Conservation (phyloP, 2,797 vertebrate species). For the Acomys russatus region DNA sequence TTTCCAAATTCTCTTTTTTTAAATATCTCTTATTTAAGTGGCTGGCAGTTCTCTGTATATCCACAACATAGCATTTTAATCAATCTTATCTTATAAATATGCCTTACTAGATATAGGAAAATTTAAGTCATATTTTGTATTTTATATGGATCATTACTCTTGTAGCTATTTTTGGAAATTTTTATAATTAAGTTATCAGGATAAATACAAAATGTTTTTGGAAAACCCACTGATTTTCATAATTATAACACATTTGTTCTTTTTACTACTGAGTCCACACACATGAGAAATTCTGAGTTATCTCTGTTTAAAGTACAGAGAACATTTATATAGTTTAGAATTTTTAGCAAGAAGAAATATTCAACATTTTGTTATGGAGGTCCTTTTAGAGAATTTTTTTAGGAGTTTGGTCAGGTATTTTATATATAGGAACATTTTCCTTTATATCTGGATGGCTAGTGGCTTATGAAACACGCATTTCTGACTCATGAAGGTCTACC, state of each 20-base stretch:
- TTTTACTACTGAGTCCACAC: neutral
- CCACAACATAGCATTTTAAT: neutral
- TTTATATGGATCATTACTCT: constrained; percentile 11
- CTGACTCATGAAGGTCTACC: fast-evolving
- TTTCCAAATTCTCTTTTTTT: neutral
- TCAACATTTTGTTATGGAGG: neutral
- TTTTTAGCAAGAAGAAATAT: neutral
- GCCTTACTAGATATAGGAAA: neutral
- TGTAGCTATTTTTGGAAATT: neutral
- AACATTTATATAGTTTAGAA: neutral
- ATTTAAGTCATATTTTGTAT: neutral
- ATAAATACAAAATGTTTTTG: neutral
- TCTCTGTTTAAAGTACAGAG: neutral
- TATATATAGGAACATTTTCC: neutral
- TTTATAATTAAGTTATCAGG: constrained; percentile 16
- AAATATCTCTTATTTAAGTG: neutral
- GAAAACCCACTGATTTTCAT: neutral
- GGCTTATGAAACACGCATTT: neutral
- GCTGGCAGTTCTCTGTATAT: neutral
- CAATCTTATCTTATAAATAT: neutral
- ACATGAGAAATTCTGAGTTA: neutral
- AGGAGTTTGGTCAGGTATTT: neutral
- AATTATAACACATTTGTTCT: neutral
- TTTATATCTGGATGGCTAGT: neutral
- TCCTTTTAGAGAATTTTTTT: neutral